A percentile compares a stretch with the other conserved stretches of the same genome.
Evolutionary conservation across 2,113 vertebrate species (phyloP).

Genomic region (Zosterops hypoxanthus): DNA sequence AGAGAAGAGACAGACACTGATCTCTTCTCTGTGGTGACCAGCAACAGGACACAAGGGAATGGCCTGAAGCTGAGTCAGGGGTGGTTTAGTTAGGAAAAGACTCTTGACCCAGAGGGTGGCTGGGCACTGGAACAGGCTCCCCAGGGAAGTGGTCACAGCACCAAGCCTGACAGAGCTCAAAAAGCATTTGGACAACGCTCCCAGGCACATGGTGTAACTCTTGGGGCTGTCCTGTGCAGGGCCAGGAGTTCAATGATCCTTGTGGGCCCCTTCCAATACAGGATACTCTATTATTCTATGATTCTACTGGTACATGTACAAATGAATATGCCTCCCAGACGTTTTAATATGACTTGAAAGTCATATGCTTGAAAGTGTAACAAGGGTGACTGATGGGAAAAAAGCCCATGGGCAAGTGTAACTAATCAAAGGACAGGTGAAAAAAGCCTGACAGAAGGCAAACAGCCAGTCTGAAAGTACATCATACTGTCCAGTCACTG

Average conservation of each 20-base stretch:
- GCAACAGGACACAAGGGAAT: fast-evolving
- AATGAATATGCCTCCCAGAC: neutral
- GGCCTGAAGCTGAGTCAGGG: neutral
- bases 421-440: neutral
- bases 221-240: neutral
- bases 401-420: neutral
- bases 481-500: neutral
- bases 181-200: neutral
- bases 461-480: neutral
- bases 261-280: neutral
- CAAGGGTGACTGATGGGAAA: neutral
- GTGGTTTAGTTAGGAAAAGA: neutral
- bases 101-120: neutral
- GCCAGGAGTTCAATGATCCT: fast-evolving
- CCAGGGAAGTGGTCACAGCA: fast-evolving
- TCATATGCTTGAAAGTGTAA: neutral
- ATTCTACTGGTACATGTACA: neutral
- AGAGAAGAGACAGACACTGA: neutral
- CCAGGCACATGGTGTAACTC: neutral
- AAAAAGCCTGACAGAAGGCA: neutral
- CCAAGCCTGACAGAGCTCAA: neutral
- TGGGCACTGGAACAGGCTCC: neutral
- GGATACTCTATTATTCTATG: neutral
- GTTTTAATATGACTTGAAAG: neutral
- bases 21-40: neutral